These are phyloP conservation scores for Andrena minutula DNA, from an alignment of 2,888 invertebrate species.

Conservation along the genomic window DNA sequence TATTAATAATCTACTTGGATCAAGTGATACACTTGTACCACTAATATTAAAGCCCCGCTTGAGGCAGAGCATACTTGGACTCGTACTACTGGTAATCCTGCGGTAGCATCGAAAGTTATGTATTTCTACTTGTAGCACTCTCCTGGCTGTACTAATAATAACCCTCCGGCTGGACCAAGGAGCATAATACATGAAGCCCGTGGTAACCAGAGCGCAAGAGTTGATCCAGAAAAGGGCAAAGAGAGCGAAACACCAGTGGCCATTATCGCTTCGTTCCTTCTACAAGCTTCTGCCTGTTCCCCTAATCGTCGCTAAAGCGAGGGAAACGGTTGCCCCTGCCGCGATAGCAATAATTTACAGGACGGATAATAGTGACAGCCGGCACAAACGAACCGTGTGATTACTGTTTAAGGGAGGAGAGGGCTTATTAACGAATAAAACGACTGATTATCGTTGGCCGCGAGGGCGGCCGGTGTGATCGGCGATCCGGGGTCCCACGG, in stretches of 20 bases:
- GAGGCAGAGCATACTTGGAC: too few relatives aligned
- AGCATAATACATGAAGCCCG: too few relatives aligned
- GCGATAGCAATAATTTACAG: background rate
- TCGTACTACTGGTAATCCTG: too few relatives aligned
- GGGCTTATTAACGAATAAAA: conserved; percentile 16
- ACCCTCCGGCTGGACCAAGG: too few relatives aligned
- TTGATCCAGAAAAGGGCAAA: too few relatives aligned
- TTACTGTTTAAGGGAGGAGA: conserved; percentile 5
- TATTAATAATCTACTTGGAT: too few relatives aligned
- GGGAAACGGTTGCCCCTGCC: background rate
- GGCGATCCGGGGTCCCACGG: background rate
- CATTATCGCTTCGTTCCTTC: conserved; percentile 1
- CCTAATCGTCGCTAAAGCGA: background rate
- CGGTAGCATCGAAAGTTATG: too few relatives aligned
- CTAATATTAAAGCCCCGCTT: too few relatives aligned
- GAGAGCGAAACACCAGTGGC: background rate
- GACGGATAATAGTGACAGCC: conserved; percentile 10
- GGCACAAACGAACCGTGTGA: conserved; percentile 36
- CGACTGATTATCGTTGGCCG: conserved; percentile 1
- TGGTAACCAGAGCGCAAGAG: too few relatives aligned
- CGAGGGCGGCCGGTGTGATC: background rate
- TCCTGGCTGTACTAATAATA: too few relatives aligned
- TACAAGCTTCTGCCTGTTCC: background rate
- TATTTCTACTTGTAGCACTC: too few relatives aligned
- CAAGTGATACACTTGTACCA: too few relatives aligned